phyloP scores from a whole-genome alignment of 2,113 vertebrate species.

The Clarias macrocephalus region DNA sequence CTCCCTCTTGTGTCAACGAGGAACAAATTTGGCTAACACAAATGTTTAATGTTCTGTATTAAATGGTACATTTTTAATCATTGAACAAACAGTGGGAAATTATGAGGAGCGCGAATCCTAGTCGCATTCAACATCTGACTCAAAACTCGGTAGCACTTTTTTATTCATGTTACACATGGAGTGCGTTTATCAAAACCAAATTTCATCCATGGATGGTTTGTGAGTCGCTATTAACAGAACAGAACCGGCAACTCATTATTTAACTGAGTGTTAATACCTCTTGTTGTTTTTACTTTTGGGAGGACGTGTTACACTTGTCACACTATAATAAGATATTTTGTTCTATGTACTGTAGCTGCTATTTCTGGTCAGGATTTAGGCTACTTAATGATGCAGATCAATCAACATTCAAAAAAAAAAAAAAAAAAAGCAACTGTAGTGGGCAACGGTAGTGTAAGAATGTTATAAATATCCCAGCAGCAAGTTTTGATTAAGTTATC shows the following conservation, averaged over 20 bases:
- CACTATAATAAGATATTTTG: background rate
- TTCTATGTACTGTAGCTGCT: background rate
- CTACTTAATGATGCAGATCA: background rate
- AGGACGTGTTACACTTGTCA: background rate
- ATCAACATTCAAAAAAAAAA: background rate
- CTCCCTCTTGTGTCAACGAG: background rate
- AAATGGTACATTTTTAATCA: background rate
- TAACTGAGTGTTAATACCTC: background rate
- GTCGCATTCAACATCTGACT: background rate
- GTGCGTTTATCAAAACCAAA: background rate
- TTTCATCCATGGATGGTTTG: background rate
- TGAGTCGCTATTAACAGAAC: background rate
- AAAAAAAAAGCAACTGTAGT: too few relatives aligned
- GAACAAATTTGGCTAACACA: background rate
- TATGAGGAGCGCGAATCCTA: background rate
- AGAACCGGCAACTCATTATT: background rate
- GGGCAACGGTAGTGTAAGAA: too few relatives aligned
- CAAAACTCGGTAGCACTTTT: background rate
- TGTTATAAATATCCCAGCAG: too few relatives aligned
- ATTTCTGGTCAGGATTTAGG: background rate
- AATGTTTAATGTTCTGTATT: background rate
- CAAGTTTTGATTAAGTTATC: too few relatives aligned
- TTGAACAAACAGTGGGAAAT: background rate
- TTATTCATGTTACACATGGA: background rate
- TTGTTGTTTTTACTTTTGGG: background rate